phyloP scores from a whole-genome alignment of 2,888 invertebrate species.

The Tenthredo amoena region DNA sequence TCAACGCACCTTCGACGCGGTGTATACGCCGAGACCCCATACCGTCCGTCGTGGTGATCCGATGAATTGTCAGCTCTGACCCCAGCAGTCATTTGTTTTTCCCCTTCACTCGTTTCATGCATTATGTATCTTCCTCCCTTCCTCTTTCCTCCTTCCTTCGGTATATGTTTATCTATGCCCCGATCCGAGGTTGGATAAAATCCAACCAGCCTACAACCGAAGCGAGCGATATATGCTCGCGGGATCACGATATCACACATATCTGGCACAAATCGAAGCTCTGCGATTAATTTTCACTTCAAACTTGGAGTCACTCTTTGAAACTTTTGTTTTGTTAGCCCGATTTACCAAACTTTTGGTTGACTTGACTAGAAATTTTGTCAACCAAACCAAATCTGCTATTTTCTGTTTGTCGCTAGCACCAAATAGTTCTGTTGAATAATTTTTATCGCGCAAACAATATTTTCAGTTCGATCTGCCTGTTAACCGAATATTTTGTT shows the following conservation, averaged over 20 bases:
- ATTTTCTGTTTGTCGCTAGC: too few relatives aligned
- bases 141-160: background rate
- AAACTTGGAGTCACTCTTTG: too few relatives aligned
- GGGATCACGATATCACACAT: background rate
- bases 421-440: too few relatives aligned
- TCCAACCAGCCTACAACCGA: background rate
- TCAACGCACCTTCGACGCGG: constrained; percentile 8
- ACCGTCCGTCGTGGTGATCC: background rate
- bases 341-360: too few relatives aligned
- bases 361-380: too few relatives aligned
- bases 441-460: too few relatives aligned
- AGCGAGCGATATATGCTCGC: background rate
- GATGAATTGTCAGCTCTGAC: constrained; percentile 49
- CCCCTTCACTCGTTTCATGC: constrained; percentile 39
- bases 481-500: too few relatives aligned
- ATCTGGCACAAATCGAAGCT: background rate
- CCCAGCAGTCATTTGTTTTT: constrained; percentile 45
- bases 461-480: too few relatives aligned
- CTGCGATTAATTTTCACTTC: background rate
- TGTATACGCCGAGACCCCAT: background rate
- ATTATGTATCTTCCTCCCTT: constrained; percentile 30
- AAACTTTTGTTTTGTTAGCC: too few relatives aligned
- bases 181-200: background rate
- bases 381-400: too few relatives aligned
- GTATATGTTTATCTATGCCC: background rate